Percentiles rank a stretch among this genome's conserved stretches.
These are phyloP conservation scores for Venustoraphidia nigricollis DNA, from an alignment of 2,888 invertebrate species.

Conservation along the genomic window DNA sequence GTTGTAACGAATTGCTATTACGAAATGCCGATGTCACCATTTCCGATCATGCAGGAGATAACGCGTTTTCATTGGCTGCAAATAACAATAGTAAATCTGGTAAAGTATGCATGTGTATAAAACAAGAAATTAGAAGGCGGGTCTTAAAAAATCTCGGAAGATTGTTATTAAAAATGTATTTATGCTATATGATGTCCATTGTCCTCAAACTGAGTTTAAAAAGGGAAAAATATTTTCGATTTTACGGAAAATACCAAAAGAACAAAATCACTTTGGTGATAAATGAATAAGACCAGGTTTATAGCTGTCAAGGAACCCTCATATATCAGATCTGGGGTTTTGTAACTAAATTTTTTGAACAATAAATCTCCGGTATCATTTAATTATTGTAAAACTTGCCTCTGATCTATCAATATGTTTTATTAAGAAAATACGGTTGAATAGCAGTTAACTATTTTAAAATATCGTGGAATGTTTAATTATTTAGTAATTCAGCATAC, in stretches of 20 bases:
- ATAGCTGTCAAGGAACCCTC: no score
- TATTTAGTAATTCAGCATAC: constrained; percentile 1
- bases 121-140: not conserved
- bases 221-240: no score
- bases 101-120: constrained; percentile 14
- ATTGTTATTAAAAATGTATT: no score
- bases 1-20: constrained; percentile 68
- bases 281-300: no score
- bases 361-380: no score
- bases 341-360: no score
- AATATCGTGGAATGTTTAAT: not conserved
- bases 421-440: not conserved
- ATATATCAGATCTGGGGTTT: no score
- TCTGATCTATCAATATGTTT: not conserved
- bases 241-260: no score
- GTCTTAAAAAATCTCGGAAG: not conserved
- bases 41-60: constrained; percentile 67
- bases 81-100: constrained; percentile 38
- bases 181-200: no score
- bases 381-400: not conserved
- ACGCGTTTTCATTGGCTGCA: constrained; percentile 70
- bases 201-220: no score
- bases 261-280: no score
- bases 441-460: no score
- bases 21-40: constrained; percentile 68